Evolutionary conservation across 2,113 vertebrate genomes (phyloP).

Genomic region (Chlorodrepanis virens): DNA sequence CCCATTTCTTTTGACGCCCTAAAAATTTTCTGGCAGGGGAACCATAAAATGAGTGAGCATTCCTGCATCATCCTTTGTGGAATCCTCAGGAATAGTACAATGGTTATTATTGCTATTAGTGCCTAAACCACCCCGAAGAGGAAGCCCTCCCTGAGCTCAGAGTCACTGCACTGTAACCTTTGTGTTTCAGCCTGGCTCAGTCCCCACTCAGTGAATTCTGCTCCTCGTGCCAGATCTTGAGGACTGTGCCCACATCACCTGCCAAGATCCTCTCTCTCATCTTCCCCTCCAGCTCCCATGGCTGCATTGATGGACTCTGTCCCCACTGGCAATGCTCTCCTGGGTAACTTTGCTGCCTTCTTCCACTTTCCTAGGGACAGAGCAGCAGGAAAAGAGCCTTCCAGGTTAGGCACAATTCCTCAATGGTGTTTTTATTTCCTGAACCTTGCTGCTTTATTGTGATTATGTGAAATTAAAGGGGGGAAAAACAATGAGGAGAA

Average conservation of each 20-base stretch:
- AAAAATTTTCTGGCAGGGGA: neutral
- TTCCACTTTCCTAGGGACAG: neutral
- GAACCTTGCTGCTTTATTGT: neutral
- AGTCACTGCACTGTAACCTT: neutral
- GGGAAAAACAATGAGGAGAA: neutral
- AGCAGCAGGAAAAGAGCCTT: neutral
- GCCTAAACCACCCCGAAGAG: neutral
- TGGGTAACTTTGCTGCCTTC: neutral
- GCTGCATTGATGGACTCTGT: neutral
- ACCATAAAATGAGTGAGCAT: neutral
- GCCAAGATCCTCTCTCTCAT: neutral
- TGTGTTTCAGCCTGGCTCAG: neutral
- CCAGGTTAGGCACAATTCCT: neutral
- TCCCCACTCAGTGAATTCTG: neutral
- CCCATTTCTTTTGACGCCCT: neutral
- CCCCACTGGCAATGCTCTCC: neutral
- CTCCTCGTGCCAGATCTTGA: rapidly evolving
- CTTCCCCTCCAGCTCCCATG: neutral
- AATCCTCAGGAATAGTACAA: neutral
- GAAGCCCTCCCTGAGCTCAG: neutral
- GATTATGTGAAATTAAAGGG: neutral
- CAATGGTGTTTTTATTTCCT: neutral
- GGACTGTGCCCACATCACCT: rapidly evolving
- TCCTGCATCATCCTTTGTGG: neutral
- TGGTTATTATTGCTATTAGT: neutral